These are phyloP conservation scores for Mesitornis unicolor DNA, from an alignment of 2,113 vertebrate species.

Conservation along the genomic window DNA sequence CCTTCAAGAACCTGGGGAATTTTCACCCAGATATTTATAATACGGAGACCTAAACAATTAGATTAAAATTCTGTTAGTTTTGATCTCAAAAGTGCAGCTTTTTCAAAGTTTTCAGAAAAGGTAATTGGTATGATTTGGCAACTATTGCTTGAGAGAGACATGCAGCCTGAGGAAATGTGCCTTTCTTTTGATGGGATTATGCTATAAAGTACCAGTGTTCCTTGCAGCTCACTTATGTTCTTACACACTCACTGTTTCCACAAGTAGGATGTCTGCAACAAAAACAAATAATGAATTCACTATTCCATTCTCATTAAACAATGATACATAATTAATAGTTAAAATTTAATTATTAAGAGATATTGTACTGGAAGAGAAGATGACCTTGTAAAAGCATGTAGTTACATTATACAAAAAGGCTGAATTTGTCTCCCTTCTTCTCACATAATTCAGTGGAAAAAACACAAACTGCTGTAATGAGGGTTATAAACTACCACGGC, in stretches of 20 bases:
- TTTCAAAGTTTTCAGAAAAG: background rate
- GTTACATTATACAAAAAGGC: background rate
- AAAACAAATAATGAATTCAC: background rate
- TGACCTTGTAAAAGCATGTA: slow-evolving; percentile 5
- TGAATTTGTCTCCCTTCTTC: slow-evolving; percentile 36
- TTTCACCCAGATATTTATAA: background rate
- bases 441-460: slow-evolving; percentile 72
- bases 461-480: slow-evolving; percentile 69
- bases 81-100: background rate
- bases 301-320: background rate
- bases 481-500: slow-evolving; percentile 64
- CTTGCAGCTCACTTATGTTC: background rate
- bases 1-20: background rate
- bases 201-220: background rate
- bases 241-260: background rate
- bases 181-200: background rate
- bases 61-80: background rate
- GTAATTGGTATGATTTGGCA: background rate
- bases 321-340: background rate
- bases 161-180: background rate
- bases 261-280: background rate
- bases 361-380: slow-evolving; percentile 24
- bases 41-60: background rate
- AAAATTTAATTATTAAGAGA: background rate
- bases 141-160: background rate